Evolutionary conservation across 2,113 vertebrate genomes (phyloP).

Genomic region (Alces alces): DNA sequence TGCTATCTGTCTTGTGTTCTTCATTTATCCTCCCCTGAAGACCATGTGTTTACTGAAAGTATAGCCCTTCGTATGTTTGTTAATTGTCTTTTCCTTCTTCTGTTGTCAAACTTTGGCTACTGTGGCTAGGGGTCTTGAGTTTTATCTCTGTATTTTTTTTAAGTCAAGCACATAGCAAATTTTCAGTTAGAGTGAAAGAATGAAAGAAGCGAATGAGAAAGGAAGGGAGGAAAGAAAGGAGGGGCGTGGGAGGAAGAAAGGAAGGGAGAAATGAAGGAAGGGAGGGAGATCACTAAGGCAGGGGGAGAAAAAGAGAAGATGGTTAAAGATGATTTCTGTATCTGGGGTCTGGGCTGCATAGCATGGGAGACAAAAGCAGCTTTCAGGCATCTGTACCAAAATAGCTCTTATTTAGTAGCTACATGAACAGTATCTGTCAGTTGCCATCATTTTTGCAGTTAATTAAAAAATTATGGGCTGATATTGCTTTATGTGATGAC

Average conservation of each 20-base stretch:
- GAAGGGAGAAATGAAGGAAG: neutral
- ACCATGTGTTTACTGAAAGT: neutral
- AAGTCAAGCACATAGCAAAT: neutral
- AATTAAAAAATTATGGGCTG: neutral
- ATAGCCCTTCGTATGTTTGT: neutral
- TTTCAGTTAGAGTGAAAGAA: neutral
- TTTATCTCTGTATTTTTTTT: neutral
- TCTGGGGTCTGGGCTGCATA: neutral
- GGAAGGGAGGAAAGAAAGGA: neutral
- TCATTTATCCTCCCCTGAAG: neutral
- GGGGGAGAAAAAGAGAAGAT: neutral
- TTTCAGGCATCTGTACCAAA: neutral
- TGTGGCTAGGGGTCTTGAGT: neutral
- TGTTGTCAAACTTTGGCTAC: neutral
- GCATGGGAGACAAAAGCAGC: neutral
- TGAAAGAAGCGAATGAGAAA: neutral
- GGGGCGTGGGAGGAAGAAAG: neutral
- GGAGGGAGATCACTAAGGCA: neutral
- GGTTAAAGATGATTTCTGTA: neutral
- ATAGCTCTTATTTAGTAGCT: neutral
- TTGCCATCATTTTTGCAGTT: neutral
- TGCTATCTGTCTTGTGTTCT: neutral
- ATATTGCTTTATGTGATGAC: neutral
- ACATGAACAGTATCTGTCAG: neutral
- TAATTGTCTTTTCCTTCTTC: neutral